A percentile compares a stretch with the other conserved stretches of the same genome.
Conservation (phyloP, 2,113 vertebrate species). For the Chaenogobius annularis region DNA sequence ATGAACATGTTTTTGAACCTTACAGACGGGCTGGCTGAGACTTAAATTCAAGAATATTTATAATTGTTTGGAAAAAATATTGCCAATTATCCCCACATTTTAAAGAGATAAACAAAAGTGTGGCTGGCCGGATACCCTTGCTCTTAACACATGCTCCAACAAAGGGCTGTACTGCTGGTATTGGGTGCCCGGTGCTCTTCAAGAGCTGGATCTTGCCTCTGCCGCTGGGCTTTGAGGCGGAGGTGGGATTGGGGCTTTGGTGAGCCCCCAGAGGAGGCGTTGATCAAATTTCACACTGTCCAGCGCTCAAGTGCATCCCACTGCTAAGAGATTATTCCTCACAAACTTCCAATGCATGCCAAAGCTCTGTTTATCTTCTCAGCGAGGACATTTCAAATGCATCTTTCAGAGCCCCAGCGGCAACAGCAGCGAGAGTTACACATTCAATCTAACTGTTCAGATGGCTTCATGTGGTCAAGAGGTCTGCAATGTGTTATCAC, state of each 20-base stretch:
- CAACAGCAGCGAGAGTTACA: not conserved
- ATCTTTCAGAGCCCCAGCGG: constrained; percentile 31
- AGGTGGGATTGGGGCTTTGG: constrained; percentile 7
- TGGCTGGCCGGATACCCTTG: not conserved
- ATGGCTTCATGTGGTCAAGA: constrained; percentile 54
- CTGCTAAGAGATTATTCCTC: constrained; percentile 42
- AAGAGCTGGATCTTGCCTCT: constrained; percentile 25
- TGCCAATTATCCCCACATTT: constrained; percentile 1
- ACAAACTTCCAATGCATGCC: constrained; percentile 42
- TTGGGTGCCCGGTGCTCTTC: constrained; percentile 15
- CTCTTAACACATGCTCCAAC: constrained; percentile 10
- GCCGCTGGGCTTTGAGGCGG: constrained; percentile 12
- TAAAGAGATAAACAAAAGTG: constrained; percentile 7
- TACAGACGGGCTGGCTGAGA: too few relatives aligned
- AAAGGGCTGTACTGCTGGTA: constrained; percentile 47
- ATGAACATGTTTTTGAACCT: too few relatives aligned
- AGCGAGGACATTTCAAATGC: constrained; percentile 42
- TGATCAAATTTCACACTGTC: constrained; percentile 66
- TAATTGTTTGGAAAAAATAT: too few relatives aligned
- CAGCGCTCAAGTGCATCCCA: constrained; percentile 43
- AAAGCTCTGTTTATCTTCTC: constrained; percentile 50
- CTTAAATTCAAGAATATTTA: too few relatives aligned
- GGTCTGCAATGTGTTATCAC: constrained; percentile 21
- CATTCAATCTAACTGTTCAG: constrained; percentile 32
- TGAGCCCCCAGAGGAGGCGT: constrained; percentile 46